Evolutionary conservation across 92 coral and sea anemone species (phyloP), one percentile per base, ranked within the genome.

Genomic region (Paragorgia papillata): DNA sequence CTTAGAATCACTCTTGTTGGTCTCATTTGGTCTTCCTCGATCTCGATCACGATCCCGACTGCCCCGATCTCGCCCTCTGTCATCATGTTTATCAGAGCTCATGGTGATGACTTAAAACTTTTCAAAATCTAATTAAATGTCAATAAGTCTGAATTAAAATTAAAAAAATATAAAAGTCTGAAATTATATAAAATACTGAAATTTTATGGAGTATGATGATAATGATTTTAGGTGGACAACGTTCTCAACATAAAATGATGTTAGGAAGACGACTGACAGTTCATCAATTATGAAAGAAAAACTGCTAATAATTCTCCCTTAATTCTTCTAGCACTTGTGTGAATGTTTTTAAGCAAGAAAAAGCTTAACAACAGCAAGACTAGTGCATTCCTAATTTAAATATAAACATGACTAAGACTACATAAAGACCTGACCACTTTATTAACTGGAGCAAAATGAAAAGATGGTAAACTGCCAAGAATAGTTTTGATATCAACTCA

Each of bases 1-100:
- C 70, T 69, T 92, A 6, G 90, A 86, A 62, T 95, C 99, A 74
- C 83, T 85, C 62, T 86, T 89, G 82, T 95, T 95, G 70, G 99
- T 95, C 56, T 91, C 95, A 62, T 69, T 31, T n/a, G 78, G 78
- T 20, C 64, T 57, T 22, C 49, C 25, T 1, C 35, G 15, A 2
- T 41, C 19, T 26, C 26, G 18, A 18, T 70, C 77, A 9, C 75
- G 57, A 48, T 33, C 75, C n/a, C 41, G n/a, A 6, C 32, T 26
- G 30, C 54, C 75, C n/a, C 41, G n/a, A 6, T 46, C 41, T 5
- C 49, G 18, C 27, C 28, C 55, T 10, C 57, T 39, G 17, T 53
- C 62, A 19, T 71, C 78, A 4, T 33, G 78, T 34, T 50, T 53
- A 14, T 53, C 78, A 0, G 78, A 71, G 37, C 78, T 71, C 78